phyloP scores from a whole-genome alignment of 2,113 vertebrate genomes.

The Pteropus alecto region DNA sequence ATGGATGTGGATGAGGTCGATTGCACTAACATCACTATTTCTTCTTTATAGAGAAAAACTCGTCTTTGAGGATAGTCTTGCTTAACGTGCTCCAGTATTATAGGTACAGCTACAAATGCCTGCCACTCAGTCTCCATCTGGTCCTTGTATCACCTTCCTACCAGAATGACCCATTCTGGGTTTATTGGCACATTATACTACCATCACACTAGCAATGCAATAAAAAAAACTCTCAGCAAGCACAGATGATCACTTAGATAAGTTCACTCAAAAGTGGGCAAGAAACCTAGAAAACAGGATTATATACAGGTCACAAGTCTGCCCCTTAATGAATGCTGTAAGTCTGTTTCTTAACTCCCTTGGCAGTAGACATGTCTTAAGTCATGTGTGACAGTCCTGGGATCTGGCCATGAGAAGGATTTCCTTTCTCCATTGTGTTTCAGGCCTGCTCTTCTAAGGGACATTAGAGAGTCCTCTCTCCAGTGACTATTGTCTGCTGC shows the following conservation, averaged over 20 bases:
- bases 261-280: background rate
- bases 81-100: background rate
- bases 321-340: background rate
- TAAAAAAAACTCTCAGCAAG: background rate
- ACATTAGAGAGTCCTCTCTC: background rate
- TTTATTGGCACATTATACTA: background rate
- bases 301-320: background rate
- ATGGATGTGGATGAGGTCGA: background rate
- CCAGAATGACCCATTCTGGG: background rate
- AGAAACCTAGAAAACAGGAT: constrained; percentile 7
- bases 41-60: background rate
- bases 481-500: background rate
- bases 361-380: background rate
- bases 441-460: background rate
- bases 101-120: background rate
- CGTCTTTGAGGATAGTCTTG: background rate
- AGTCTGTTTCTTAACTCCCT: background rate
- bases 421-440: background rate
- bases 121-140: background rate
- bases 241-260: background rate
- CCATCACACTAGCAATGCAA: background rate
- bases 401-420: background rate
- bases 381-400: background rate
- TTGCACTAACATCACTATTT: background rate
- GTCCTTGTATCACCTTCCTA: background rate